These are phyloP conservation scores for Coregonus clupeaformis DNA, from an alignment of 2,113 vertebrate genomes.

Conservation along the genomic window DNA sequence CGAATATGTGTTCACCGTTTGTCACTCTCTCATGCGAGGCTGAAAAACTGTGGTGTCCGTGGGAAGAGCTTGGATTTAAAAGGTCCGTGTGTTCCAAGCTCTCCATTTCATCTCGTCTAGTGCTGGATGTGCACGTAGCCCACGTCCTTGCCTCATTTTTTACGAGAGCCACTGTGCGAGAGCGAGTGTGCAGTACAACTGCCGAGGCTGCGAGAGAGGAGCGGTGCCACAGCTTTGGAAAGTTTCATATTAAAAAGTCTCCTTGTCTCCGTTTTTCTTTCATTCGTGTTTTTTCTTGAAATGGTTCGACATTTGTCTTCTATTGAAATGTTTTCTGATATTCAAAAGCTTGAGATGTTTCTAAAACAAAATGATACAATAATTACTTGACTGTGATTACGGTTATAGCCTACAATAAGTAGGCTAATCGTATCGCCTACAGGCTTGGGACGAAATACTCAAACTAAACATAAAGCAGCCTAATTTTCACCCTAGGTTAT, in stretches of 20 bases:
- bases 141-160: conserved; percentile 77
- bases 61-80: conserved; percentile 62
- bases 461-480: too few species aligned
- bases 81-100: conserved; percentile 66
- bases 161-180: conserved; percentile 39
- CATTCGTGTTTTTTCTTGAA: conserved; percentile 7
- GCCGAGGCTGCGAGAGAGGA: conserved; percentile 48
- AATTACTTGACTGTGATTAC: background rate
- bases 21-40: conserved; percentile 39
- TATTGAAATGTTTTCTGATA: background rate
- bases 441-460: too few species aligned
- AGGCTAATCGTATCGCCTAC: background rate
- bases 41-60: conserved; percentile 30
- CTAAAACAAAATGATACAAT: background rate
- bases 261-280: background rate
- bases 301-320: background rate
- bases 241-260: conserved; percentile 61
- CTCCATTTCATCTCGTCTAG: conserved; percentile 77
- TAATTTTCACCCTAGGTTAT: too few species aligned
- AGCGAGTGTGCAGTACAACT: conserved; percentile 32
- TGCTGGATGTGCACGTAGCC: conserved; percentile 70
- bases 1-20: conserved; percentile 21
- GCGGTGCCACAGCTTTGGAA: conserved; percentile 25
- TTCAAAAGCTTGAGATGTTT: background rate
- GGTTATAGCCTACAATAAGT: background rate